phyloP scores from a whole-genome alignment of 1,140 invertebrate species.

The Asbolus verrucosus region DNA sequence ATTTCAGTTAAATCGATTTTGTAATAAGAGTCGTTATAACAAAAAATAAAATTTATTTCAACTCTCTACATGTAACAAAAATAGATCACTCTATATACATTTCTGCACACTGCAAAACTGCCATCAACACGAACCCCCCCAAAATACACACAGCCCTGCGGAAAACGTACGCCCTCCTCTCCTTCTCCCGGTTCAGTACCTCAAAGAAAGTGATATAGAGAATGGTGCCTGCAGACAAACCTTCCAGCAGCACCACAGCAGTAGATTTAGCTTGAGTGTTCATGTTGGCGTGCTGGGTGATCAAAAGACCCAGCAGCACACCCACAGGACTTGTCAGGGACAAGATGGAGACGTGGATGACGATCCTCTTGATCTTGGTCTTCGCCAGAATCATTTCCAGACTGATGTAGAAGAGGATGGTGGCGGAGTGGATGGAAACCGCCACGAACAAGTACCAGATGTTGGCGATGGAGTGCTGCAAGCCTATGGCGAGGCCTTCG shows the following conservation, averaged over 20 bases:
- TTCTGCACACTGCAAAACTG: conserved; percentile 57
- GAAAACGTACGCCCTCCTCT: conserved; percentile 59
- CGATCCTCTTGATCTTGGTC: conserved; percentile 69
- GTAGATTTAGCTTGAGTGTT: conserved; percentile 60
- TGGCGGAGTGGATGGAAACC: conserved; percentile 80
- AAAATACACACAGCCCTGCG: conserved; percentile 59
- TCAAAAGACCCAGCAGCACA: conserved; percentile 71
- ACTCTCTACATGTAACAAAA: too few species aligned
- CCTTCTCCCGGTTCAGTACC: conserved; percentile 63
- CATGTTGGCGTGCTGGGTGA: conserved; percentile 57
- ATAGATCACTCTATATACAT: conserved; percentile 41
- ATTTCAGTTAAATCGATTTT: too few species aligned
- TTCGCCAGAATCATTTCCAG: conserved; percentile 76
- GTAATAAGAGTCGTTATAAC: not conserved
- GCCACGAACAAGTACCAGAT: conserved; percentile 79
- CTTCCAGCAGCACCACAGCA: conserved; percentile 60
- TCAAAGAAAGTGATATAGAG: conserved; percentile 65
- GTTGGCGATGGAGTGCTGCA: conserved; percentile 73
- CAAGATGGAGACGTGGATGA: conserved; percentile 72
- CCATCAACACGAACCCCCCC: conserved; percentile 63
- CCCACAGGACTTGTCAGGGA: conserved; percentile 80
- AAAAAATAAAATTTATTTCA: conserved; percentile 20
- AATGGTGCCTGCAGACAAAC: conserved; percentile 64
- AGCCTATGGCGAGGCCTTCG: conserved; percentile 84
- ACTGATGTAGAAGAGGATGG: conserved; percentile 79